Base-by-base conservation (phyloP, 1,140 invertebrate species). In the Laupala kohalensis region DNA sequence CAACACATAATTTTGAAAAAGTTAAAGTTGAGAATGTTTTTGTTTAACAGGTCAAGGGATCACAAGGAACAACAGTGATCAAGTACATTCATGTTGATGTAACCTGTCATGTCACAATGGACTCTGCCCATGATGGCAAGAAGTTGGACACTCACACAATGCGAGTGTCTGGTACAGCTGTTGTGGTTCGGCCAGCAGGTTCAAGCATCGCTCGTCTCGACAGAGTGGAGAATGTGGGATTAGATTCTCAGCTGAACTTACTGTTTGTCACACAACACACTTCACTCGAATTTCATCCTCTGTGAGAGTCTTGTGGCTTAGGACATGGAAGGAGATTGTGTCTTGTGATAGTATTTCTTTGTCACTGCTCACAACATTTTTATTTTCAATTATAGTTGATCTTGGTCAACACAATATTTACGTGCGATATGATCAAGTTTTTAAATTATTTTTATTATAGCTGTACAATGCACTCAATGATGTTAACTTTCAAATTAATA, bases 71-170 rank as follows among this genome's bases (percentile, higher is more conserved):
- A 69, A 83, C 82, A 2, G 82, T 88, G 0, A 81, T 84, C 71
- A 90, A 90, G 77, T 81, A 86, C 70, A 84, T 89, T 30, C 84
- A 88, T 74, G 82, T 89, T 5, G 86, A 89, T 72, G 85, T 89
- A 15, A 87, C 85, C 15, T 89, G 88, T 76, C 85, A 88, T 75
- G 82, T 89, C 23, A 83, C 82, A 70, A 75, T 88, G 65, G 83
- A 84, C 6, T 85, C 83, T 5, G 84, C 84, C 64, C 83, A 84
- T 19, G 84, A 85, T 24, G 83, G 83, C 6, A 26, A 62, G 73
- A 73, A 72, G 73, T 83, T 82, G 0, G 84, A 87, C 74, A 82
- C 86, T 15, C 84, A 87, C 74, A 78, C 86, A 0, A 87, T 88
- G 84, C 80, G 85, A 74, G 85, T 89, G 4, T 87, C 86, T 25